These are phyloP conservation scores for Amblyraja radiata DNA, from an alignment of 2,797 vertebrate genomes.

Conservation along the genomic window DNA sequence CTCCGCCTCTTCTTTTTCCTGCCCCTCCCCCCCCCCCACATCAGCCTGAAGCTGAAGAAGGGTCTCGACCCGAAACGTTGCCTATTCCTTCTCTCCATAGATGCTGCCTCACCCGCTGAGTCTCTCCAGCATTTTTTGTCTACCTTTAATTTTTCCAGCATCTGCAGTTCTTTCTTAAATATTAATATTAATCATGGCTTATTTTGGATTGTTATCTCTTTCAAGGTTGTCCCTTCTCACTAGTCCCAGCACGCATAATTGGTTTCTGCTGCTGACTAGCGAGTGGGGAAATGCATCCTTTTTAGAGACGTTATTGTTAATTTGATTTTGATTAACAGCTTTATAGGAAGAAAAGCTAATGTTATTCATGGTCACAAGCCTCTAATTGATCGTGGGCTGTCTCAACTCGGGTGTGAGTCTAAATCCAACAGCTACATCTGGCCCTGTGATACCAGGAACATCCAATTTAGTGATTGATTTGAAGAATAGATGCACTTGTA, in stretches of 20 bases:
- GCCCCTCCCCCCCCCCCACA: too few species aligned
- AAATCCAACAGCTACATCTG: neutral
- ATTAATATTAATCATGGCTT: neutral
- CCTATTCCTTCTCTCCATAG: too few species aligned
- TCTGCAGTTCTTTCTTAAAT: too few species aligned
- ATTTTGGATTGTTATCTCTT: slow-evolving; percentile 20
- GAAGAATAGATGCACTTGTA: neutral
- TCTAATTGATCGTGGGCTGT: neutral
- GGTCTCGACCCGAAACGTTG: too few species aligned
- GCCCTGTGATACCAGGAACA: neutral
- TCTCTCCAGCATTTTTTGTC: too few species aligned
- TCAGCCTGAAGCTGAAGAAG: too few species aligned
- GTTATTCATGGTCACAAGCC: too few species aligned
- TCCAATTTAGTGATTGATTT: neutral
- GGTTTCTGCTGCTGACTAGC: neutral
- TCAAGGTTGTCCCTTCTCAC: neutral
- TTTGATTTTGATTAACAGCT: neutral
- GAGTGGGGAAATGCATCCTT: neutral
- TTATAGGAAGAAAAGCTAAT: neutral
- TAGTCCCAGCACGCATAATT: neutral
- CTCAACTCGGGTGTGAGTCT: neutral
- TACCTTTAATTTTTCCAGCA: too few species aligned
- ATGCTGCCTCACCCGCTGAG: too few species aligned
- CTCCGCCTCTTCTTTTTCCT: too few species aligned
- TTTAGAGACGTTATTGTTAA: too few species aligned